Evolutionary conservation across 1,140 invertebrate genomes (phyloP), one percentile per base, ranked within the genome.

Genomic region (Hylaeus volcanicus): DNA sequence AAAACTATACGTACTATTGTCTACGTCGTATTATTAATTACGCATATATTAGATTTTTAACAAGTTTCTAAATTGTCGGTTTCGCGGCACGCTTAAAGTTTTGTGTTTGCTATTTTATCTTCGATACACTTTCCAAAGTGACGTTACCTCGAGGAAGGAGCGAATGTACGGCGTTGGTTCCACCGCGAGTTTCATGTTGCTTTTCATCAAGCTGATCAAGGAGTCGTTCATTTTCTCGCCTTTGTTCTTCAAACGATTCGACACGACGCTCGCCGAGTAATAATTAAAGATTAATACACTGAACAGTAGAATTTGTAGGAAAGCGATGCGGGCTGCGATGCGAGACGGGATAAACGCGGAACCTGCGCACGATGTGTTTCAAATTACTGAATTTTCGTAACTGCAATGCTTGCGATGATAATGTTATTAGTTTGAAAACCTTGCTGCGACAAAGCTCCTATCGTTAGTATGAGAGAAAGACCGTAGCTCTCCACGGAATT

Each of bases 361-460:
- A 26, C 82, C 86, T 87, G 41, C 2, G 2, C 1, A 14, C 63
- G 56, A 80, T 3, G 37, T 55, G 43, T 55, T 48, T 37, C 1
- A 1, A 37, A 6, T 41, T 51, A 1, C n/a, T n/a, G 15, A 71
- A 39, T 37, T 39, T 39, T 2, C 11, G 9, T 41, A 51, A 41
- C 1, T 2, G 2, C 1, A 45, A 45, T 26, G 26, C 26, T 26
- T 26, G 26, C 26, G 26, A 26, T 26, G 0, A 26, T 26, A 26
- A 26, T 26, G 45, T 45, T 51, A 8, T 51, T 51, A 11, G 51
- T 51, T 51, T 51, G 8, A 51, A 51, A 51, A 89, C 89, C 86
- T 89, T 90, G 89, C 11, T 89, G 90, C 2, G 88, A 86, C 55
- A 90, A 26, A 41, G 87, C 84, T 64, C 89, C 89, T 53, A 90